These are phyloP conservation scores for Phrynocephalus guinanensis DNA, from an alignment of 2,797 vertebrate species.

Conservation along the genomic window DNA sequence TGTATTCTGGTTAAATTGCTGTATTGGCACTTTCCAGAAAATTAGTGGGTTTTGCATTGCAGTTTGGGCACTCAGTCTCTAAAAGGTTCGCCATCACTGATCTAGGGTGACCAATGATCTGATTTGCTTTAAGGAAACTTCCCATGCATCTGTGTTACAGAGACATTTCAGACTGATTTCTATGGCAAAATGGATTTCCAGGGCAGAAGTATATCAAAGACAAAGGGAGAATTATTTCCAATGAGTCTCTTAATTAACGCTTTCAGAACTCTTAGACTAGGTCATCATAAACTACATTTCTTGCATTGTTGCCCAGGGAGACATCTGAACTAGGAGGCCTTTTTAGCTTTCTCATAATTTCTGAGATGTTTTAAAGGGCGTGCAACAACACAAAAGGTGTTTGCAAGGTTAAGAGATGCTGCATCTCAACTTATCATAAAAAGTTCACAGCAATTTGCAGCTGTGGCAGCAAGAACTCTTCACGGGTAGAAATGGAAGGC, in stretches of 20 bases:
- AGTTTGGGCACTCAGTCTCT: no score
- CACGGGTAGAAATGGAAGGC: constrained; percentile 64
- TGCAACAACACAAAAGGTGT: constrained; percentile 50
- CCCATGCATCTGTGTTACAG: not conserved
- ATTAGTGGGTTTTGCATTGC: no score
- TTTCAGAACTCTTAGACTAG: accelerated
- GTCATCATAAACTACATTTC: not conserved
- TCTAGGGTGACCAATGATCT: not conserved
- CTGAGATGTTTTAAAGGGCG: constrained; percentile 34
- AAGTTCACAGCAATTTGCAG: constrained; percentile 67
- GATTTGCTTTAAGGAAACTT: no score
- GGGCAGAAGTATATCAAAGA: not conserved
- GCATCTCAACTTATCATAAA: constrained; percentile 48
- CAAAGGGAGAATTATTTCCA: not conserved
- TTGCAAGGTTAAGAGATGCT: constrained; percentile 66
- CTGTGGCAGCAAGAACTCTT: constrained; percentile 47
- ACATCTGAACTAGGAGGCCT: not conserved
- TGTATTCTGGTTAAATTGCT: no score
- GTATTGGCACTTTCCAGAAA: no score
- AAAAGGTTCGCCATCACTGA: no score
- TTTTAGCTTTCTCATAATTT: constrained; percentile 17
- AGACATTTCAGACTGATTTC: not conserved
- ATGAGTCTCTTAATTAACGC: not conserved
- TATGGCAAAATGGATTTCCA: not conserved
- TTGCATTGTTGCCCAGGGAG: not conserved